Evolutionary conservation across 2,113 vertebrate species (phyloP).

Genomic region (Polypterus senegalus): DNA sequence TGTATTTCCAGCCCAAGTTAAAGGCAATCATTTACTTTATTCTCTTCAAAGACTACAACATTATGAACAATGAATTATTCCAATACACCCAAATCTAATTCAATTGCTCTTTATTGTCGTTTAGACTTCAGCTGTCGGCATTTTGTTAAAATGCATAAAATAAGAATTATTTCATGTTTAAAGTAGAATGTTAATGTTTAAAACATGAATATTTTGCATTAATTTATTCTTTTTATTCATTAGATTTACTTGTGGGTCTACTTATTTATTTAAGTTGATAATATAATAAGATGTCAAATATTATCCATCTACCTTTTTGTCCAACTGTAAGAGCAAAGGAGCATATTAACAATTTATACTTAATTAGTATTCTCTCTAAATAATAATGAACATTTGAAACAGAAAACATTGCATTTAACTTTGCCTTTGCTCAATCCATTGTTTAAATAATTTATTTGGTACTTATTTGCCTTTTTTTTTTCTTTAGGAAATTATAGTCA

Average conservation of each 20-base stretch:
- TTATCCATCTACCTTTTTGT: no score
- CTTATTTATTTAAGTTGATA: no score
- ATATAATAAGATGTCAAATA: no score
- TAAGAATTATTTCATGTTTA: constrained; percentile 8
- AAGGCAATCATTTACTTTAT: constrained; percentile 64
- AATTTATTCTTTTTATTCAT: no score
- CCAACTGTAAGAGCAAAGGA: no score
- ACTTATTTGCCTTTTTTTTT: constrained; percentile 23
- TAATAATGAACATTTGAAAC: no score
- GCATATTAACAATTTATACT: no score
- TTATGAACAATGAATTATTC: constrained; percentile 70
- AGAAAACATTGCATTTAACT: no score
- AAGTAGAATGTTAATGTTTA: constrained; percentile 41
- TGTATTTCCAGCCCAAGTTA: constrained; percentile 64
- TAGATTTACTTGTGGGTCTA: no score
- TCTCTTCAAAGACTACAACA: constrained; percentile 55
- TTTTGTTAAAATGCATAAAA: constrained; percentile 74
- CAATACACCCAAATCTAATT: constrained; percentile 78
- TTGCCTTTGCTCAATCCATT: no score
- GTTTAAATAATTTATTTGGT: background rate
- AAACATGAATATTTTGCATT: constrained; percentile 42
- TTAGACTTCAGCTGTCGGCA: constrained; percentile 61
- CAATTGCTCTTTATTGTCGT: constrained; percentile 71
- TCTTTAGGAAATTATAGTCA: constrained; percentile 88
- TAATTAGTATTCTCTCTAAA: no score